phyloP scores from a whole-genome alignment of 2,113 vertebrate species.

The Illadopsis cleaveri region DNA sequence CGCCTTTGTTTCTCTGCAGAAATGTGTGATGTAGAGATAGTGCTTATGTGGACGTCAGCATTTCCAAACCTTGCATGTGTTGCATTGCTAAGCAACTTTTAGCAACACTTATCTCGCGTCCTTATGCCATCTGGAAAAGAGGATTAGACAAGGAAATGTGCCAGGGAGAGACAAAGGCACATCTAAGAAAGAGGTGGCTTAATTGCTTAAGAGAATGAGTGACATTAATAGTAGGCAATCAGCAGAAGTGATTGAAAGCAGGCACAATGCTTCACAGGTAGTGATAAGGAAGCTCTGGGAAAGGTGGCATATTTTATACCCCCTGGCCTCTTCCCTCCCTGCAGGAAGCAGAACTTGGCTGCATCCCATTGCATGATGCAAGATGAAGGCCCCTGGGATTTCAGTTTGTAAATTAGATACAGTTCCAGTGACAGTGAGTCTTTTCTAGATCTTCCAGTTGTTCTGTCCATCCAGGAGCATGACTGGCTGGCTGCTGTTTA shows the following conservation, averaged over 20 bases:
- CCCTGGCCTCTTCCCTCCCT: not conserved
- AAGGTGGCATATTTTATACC: not conserved
- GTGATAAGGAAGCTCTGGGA: not conserved
- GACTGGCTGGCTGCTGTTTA: not conserved
- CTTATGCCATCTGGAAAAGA: slow-evolving; percentile 70
- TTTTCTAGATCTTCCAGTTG: not conserved
- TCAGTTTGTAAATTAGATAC: not conserved
- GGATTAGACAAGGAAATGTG: slow-evolving; percentile 60
- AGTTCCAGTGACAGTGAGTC: not conserved
- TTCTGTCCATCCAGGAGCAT: not conserved
- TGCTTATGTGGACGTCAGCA: slow-evolving; percentile 66
- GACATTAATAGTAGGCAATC: slow-evolving; percentile 52
- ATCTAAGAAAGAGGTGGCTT: slow-evolving; percentile 53
- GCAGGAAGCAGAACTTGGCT: not conserved
- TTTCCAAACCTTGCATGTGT: slow-evolving; percentile 62
- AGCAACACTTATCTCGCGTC: slow-evolving; percentile 64
- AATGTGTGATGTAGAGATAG: slow-evolving; percentile 52
- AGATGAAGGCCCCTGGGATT: not conserved
- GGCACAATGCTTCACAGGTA: slow-evolving; percentile 49
- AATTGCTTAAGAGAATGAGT: slow-evolving; percentile 37
- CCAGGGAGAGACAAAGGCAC: slow-evolving; percentile 50
- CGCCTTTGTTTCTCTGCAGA: slow-evolving; percentile 48
- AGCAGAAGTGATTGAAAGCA: slow-evolving; percentile 39
- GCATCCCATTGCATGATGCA: not conserved
- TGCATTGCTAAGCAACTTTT: slow-evolving; percentile 75